Percentiles rank a stretch among this genome's conserved stretches.
phyloP scores from a whole-genome alignment of 2,113 vertebrate species.

The Chrysemys picta region DNA sequence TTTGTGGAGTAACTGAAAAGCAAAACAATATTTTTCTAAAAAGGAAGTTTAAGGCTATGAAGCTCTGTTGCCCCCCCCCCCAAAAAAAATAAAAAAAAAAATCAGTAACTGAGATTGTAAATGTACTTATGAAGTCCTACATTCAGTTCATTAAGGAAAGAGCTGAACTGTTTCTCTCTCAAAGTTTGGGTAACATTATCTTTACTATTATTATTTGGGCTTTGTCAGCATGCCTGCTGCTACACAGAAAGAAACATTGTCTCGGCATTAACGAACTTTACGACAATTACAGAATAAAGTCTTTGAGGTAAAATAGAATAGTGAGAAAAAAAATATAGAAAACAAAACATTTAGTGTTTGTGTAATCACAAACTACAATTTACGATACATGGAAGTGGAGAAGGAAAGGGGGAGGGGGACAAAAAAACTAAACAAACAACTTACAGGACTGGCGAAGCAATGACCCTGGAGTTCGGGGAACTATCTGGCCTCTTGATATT shows the following conservation, averaged over 20 bases:
- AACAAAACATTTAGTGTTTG: not conserved
- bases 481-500: slow-evolving; percentile 65
- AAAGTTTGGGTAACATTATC: not conserved
- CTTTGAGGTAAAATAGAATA: not conserved
- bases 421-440: not conserved
- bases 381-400: not conserved
- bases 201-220: not conserved
- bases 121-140: not conserved
- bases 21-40: not conserved
- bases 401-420: not conserved
- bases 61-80: not conserved
- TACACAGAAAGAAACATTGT: not conserved
- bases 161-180: not conserved
- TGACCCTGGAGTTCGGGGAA: slow-evolving; percentile 75
- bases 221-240: not conserved
- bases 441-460: slow-evolving; percentile 79
- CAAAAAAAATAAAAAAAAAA: not conserved
- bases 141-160: not conserved
- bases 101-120: not conserved
- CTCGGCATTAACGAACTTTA: not conserved
- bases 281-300: not conserved
- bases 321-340: not conserved
- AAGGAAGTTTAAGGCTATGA: not conserved
- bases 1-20: slow-evolving; percentile 74
- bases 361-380: not conserved